These are phyloP conservation scores for Sinocyclocheilus rhinocerous DNA, from an alignment of 2,113 vertebrate species.

Conservation along the genomic window DNA sequence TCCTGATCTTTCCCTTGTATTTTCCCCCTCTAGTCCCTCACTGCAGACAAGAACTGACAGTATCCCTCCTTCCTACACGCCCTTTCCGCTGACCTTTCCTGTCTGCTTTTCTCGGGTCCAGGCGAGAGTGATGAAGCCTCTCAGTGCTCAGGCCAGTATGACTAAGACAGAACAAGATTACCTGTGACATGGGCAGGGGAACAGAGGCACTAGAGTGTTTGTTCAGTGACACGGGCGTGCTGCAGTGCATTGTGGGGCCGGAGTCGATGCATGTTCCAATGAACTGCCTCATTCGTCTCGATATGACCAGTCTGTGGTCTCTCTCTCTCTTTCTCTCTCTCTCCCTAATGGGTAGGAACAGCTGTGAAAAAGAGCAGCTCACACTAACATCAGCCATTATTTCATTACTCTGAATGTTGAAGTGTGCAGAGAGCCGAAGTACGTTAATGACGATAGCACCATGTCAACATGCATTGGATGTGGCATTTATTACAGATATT, in stretches of 20 bases:
- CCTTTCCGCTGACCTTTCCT: slow-evolving; percentile 51
- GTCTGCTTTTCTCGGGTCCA: slow-evolving; percentile 55
- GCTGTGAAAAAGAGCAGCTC: slow-evolving; percentile 52
- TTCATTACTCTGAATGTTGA: slow-evolving; percentile 25
- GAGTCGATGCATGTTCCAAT: slow-evolving; percentile 47
- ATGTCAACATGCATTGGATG: slow-evolving; percentile 44
- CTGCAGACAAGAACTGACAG: slow-evolving; percentile 50
- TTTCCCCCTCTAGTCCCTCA: slow-evolving; percentile 28
- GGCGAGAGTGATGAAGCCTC: slow-evolving; percentile 55
- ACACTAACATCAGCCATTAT: slow-evolving; percentile 48
- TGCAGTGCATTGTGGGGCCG: slow-evolving; percentile 46
- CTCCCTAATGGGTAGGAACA: slow-evolving; percentile 45
- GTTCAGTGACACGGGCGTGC: slow-evolving; percentile 9
- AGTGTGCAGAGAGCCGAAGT: slow-evolving; percentile 30
- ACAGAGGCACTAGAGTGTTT: slow-evolving; percentile 52
- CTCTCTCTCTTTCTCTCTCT: slow-evolving; percentile 13
- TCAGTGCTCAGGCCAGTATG: slow-evolving; percentile 58
- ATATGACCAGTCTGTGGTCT: slow-evolving; percentile 37
- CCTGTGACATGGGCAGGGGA: slow-evolving; percentile 57
- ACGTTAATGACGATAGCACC: slow-evolving; percentile 42
- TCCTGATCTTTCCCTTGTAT: slow-evolving; percentile 15
- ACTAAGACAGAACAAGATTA: slow-evolving; percentile 63
- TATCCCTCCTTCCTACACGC: slow-evolving; percentile 46
- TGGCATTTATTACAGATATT: slow-evolving; percentile 40
- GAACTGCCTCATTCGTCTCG: slow-evolving; percentile 41